Evolutionary conservation across 2,888 invertebrate genomes (phyloP).

Genomic region (Ophion ventricosus): DNA sequence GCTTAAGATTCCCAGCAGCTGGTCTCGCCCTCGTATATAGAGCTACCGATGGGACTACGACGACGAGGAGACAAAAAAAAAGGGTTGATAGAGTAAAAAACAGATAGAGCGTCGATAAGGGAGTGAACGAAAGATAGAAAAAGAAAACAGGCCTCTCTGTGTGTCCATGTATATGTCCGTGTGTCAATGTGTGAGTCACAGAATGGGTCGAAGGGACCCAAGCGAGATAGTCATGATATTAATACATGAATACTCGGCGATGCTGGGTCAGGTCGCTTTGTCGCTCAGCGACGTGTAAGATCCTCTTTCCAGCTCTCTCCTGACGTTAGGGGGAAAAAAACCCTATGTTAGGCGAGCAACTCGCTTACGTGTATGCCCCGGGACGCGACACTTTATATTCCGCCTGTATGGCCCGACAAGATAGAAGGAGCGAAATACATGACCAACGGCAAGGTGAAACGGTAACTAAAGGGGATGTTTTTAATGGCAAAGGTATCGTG

Average conservation of each 20-base stretch:
- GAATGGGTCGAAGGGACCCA: constrained; percentile 66
- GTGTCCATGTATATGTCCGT: neutral
- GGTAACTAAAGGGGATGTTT: constrained; percentile 80
- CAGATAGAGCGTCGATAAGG: constrained; percentile 28
- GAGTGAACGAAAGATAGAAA: constrained; percentile 48
- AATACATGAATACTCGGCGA: constrained; percentile 75
- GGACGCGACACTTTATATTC: constrained; percentile 76
- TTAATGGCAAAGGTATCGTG: constrained; percentile 76
- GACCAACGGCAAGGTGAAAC: constrained; percentile 77
- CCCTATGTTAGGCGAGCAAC: constrained; percentile 27
- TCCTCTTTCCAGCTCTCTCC: constrained; percentile 66
- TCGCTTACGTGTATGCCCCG: constrained; percentile 45
- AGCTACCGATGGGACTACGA: neutral
- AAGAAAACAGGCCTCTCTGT: constrained; percentile 6
- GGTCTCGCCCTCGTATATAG: constrained; percentile 7
- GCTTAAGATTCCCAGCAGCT: constrained; percentile 60
- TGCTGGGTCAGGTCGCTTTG: constrained; percentile 77
- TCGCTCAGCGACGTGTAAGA: constrained; percentile 81
- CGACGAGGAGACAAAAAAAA: constrained; percentile 17
- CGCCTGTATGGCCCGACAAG: constrained; percentile 49
- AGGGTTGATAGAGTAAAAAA: constrained; percentile 56
- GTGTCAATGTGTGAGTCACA: neutral
- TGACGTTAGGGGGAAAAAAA: constrained; percentile 50
- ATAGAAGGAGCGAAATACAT: constrained; percentile 4
- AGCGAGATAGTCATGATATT: constrained; percentile 72